A percentile compares a stretch with the other conserved stretches of the same genome.
phyloP scores from a whole-genome alignment of 2,113 vertebrate genomes.

The Calypte anna region DNA sequence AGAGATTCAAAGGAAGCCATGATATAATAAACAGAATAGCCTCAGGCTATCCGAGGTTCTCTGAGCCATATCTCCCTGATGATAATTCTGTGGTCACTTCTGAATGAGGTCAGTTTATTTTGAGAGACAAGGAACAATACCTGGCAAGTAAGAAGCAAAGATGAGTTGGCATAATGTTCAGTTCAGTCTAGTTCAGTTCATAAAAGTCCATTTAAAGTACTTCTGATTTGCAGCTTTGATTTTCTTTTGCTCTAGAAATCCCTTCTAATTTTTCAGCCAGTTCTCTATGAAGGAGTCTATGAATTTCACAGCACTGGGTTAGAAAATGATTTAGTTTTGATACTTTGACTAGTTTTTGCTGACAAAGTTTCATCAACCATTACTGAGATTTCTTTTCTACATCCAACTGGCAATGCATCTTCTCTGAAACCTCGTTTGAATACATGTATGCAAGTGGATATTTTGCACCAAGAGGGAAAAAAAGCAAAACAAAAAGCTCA shows the following conservation, averaged over 20 bases:
- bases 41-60: background rate
- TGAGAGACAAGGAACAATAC: background rate
- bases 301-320: background rate
- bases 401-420: background rate
- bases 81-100: slow-evolving; percentile 15
- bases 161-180: background rate
- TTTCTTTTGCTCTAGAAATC: slow-evolving; percentile 44
- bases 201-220: slow-evolving; percentile 56
- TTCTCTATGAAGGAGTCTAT: slow-evolving; percentile 4
- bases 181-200: background rate
- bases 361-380: slow-evolving; percentile 24
- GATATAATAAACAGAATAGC: background rate
- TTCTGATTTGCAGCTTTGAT: slow-evolving; percentile 47
- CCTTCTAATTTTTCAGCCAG: slow-evolving; percentile 28
- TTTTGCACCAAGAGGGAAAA: background rate
- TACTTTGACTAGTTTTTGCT: slow-evolving; percentile 35
- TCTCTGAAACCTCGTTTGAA: background rate
- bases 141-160: background rate
- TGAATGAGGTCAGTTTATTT: background rate
- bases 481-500: background rate
- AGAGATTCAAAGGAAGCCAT: background rate
- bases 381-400: background rate
- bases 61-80: background rate
- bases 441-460: background rate
- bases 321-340: background rate